phyloP scores from a whole-genome alignment of 2,113 vertebrate genomes.

The Morphnarchus princeps region DNA sequence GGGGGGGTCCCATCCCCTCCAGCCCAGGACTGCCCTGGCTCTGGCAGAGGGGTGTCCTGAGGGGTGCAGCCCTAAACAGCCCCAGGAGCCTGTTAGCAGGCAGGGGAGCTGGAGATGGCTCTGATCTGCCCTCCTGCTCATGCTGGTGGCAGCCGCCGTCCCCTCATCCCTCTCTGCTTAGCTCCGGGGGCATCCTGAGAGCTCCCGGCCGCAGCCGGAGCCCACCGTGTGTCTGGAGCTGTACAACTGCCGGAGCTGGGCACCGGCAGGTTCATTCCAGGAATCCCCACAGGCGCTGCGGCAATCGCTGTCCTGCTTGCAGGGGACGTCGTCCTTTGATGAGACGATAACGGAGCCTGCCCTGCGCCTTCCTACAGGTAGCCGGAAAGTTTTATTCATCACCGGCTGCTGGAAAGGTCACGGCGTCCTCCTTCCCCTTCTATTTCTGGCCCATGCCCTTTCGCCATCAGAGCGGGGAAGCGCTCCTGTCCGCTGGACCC shows the following conservation, averaged over 20 bases:
- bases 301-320: neutral
- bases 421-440: neutral
- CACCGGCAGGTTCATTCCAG: neutral
- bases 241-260: accelerated
- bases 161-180: neutral
- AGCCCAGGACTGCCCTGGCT: accelerated
- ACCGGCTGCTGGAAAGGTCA: conserved; percentile 57
- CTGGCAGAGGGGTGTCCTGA: neutral
- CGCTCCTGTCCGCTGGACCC: neutral
- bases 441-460: conserved; percentile 54
- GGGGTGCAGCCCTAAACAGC: neutral
- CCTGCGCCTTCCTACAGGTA: conserved; percentile 21
- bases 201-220: accelerated
- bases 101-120: neutral
- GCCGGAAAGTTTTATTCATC: conserved; percentile 24
- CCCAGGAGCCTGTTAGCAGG: neutral
- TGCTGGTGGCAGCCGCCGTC: neutral
- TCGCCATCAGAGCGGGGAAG: neutral
- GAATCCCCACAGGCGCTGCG: neutral
- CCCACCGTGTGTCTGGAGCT: accelerated
- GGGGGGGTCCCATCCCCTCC: neutral
- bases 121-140: neutral
- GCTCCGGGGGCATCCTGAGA: neutral
- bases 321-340: neutral
- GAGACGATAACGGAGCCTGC: neutral